phyloP scores from a whole-genome alignment of 1,140 invertebrate genomes.

The Trialeurodes vaporariorum region DNA sequence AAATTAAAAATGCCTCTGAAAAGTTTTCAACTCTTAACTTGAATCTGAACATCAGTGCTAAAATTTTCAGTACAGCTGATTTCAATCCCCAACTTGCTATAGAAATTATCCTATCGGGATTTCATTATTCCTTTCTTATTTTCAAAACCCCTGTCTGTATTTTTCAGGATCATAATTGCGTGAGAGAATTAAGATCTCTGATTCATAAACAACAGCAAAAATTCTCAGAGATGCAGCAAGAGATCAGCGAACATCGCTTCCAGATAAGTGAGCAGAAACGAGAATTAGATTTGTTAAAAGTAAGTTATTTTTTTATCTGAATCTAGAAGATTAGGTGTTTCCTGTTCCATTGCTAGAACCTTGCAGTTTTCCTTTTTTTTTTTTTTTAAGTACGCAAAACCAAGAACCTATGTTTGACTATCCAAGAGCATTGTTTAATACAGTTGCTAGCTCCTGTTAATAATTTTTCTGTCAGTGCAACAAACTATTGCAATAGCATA shows the following conservation, averaged over 20 bases:
- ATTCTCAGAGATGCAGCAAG: slow-evolving; percentile 69
- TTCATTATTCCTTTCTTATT: too few species aligned
- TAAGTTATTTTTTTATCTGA: slow-evolving; percentile 9
- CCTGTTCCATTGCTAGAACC: not conserved
- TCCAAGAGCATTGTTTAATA: too few species aligned
- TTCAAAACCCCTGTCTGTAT: too few species aligned
- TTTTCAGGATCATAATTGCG: slow-evolving; percentile 77
- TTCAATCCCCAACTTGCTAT: not conserved
- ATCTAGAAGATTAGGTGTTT: not conserved
- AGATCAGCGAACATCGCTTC: slow-evolving; percentile 72
- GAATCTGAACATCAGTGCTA: not conserved
- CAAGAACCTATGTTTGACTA: too few species aligned
- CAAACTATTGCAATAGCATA: too few species aligned
- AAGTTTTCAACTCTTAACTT: too few species aligned
- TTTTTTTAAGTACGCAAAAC: too few species aligned
- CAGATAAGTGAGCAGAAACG: slow-evolving; percentile 79
- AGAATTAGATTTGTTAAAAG: slow-evolving; percentile 55
- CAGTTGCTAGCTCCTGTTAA: too few species aligned
- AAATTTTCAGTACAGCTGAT: not conserved
- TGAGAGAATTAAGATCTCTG: slow-evolving; percentile 70
- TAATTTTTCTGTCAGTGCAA: too few species aligned
- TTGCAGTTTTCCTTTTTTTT: not conserved
- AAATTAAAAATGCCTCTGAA: too few species aligned
- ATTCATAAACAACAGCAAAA: slow-evolving; percentile 77
- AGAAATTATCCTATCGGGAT: not conserved